These are phyloP conservation scores for Bujurquina vittata DNA, from an alignment of 2,113 vertebrate species.

Conservation along the genomic window DNA sequence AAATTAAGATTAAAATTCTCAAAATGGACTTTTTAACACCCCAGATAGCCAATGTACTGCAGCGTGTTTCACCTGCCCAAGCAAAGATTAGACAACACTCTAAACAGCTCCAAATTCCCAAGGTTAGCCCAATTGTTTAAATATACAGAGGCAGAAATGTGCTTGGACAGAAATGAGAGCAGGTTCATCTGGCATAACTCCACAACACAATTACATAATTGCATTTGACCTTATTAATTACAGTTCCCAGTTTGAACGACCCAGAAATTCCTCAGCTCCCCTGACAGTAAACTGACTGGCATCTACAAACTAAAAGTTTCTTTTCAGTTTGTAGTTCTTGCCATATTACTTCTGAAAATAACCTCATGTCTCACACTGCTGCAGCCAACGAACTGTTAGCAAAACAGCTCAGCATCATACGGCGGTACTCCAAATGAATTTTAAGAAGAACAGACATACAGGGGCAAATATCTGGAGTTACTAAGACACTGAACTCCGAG, in stretches of 20 bases:
- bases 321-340: neutral
- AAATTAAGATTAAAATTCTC: neutral
- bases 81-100: neutral
- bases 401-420: conserved; percentile 1
- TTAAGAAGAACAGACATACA: neutral
- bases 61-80: neutral
- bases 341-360: neutral
- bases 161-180: neutral
- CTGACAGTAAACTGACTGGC: neutral
- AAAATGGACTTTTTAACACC: neutral
- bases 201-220: neutral
- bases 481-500: neutral
- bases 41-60: neutral
- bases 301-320: neutral
- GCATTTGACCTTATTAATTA: neutral
- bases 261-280: neutral
- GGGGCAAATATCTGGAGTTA: neutral
- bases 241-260: neutral
- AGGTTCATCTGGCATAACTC: neutral
- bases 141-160: conserved; percentile 11
- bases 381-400: neutral
- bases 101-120: neutral
- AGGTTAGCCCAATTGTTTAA: neutral
- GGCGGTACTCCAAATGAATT: neutral
- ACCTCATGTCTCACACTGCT: neutral